Base-by-base conservation (phyloP, 2,797 vertebrate species). In the Hoplostethus atlanticus region DNA sequence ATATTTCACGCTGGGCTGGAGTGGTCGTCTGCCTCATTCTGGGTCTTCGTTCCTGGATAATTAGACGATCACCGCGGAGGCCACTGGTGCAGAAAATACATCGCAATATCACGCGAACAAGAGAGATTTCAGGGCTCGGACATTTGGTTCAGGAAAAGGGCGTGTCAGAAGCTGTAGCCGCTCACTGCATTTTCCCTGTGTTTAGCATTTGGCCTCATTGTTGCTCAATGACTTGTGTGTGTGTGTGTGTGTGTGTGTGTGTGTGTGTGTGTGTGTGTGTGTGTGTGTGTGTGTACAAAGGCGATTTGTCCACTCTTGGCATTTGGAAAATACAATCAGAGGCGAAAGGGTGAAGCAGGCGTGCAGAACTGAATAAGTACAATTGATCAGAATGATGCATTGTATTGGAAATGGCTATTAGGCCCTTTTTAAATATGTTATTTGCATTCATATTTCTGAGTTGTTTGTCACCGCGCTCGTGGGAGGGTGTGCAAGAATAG, bases 311-410 rank as follows among this genome's bases (percentile, higher is more conserved):
- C 90, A 79, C 85, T 85, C 54, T 55, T 93, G 91, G 85, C 92
- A 91, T 94, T 92, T 92, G 86, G 89, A 90, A 90, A 93, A 92
- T 78, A 90, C 89, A 93, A 89, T 93, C 89, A 88, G 91, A 88
- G 84, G 77, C 85, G 72, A 84, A 21, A 85, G 83, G 84, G 83
- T 82, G 75, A 91, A 89, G 79, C 86, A 86, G 88, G 91, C 85
- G 79, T 79, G 88, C 64, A 80, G 85, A 77, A 73, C 84, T 66
- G 86, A 89, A 87, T 85, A 88, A 68, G 82, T 73, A 88, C 89
- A 83, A 94, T 94, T 90, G 91, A 92, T 93, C 92, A 94, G 83
- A 88, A 85, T 93, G 87, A 93, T 78, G 86, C 77, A 91, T 89
- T 79, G 79, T 85, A 83, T 87, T 70, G 73, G 81, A 80, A 89